Base-by-base conservation (phyloP, 2,797 vertebrate genomes). In the Anguilla obscura region DNA sequence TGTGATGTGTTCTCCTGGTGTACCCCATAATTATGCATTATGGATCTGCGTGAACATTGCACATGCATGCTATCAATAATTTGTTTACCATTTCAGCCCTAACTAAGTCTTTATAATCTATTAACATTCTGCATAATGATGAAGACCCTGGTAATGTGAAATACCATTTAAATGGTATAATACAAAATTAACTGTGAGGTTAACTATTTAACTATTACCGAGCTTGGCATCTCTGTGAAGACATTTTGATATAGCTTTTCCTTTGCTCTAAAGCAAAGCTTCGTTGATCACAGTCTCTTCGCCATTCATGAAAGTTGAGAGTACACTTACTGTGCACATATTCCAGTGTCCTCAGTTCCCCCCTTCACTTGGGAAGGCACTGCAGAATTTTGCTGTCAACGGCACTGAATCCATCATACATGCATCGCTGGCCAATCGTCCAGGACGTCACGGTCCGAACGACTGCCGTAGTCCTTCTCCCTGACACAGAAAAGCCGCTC, bases 401-500 rank as follows among this genome's bases (percentile, higher is more conserved):
- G n/a, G 79, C 45, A 50, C 79, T 50, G 79, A 82, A n/a, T 82
- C 45, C 79, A 45, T 82, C 79, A 82, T n/a, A 48, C 79, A 12
- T 50, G 40, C 79, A 48, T 50, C 79, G 24, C 79, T 50, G 79
- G 36, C 74, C 74, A 45, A 36, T 93, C 93, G 94, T 92, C 90
- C 90, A 92, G 93, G 90, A 80, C 85, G 93, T 89, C 87, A 89
- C 45, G 14, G 50, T 69, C 84, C 88, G 74, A 86, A 48, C 69
- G 85, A 86, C 82, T 88, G 91, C 92, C 91, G 91, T 0, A 1
- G 63, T 50, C 56, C 27, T 80, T 80, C 36, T 83, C 33, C 21
- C 92, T 87, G 90, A 92, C 89, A 90, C 87, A 93, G 92, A 92
- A 90, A 93, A 93, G 87, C 92, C 90, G 89, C 91, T 91, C 92